Conservation (phyloP, 1,140 invertebrate genomes). For the Drosophila fuyamai region DNA sequence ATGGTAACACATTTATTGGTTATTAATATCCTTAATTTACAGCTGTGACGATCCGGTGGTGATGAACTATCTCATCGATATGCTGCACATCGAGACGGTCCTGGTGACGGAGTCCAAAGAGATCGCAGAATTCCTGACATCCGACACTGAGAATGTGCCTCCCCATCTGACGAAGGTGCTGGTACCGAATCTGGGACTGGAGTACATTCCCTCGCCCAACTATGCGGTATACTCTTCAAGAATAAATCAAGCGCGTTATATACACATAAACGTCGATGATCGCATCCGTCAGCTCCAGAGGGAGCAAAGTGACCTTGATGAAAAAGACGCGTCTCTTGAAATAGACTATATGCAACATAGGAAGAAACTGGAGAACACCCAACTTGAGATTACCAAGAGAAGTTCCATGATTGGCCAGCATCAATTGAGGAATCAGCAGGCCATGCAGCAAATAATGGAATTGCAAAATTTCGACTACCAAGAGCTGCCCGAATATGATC, state of each 20-base stretch:
- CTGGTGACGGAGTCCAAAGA: constrained; percentile 87
- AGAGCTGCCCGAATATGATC: constrained; percentile 56
- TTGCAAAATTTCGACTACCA: constrained; percentile 61
- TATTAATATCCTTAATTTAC: not conserved
- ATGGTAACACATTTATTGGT: not conserved
- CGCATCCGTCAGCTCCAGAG: constrained; percentile 83
- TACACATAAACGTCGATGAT: constrained; percentile 88
- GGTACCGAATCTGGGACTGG: constrained; percentile 86
- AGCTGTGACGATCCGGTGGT: constrained; percentile 90
- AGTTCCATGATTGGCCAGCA: constrained; percentile 33
- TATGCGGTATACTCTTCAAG: constrained; percentile 88
- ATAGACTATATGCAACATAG: constrained; percentile 8
- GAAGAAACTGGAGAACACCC: constrained; percentile 12
- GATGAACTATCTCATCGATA: constrained; percentile 94
- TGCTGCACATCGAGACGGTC: constrained; percentile 88
- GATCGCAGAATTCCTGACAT: constrained; percentile 88
- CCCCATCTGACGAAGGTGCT: constrained; percentile 88
- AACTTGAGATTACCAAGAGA: constrained; percentile 36
- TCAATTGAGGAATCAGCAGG: constrained; percentile 37
- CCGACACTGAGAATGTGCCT: constrained; percentile 87
- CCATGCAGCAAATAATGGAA: constrained; percentile 64
- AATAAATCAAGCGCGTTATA: constrained; percentile 85
- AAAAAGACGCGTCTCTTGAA: constrained; percentile 29
- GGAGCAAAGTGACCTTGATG: constrained; percentile 39
- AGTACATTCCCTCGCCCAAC: constrained; percentile 86